Evolutionary conservation across 1,140 invertebrate species (phyloP), one percentile per base, ranked within the genome.

Genomic region (Drosophila nigromelanica): DNA sequence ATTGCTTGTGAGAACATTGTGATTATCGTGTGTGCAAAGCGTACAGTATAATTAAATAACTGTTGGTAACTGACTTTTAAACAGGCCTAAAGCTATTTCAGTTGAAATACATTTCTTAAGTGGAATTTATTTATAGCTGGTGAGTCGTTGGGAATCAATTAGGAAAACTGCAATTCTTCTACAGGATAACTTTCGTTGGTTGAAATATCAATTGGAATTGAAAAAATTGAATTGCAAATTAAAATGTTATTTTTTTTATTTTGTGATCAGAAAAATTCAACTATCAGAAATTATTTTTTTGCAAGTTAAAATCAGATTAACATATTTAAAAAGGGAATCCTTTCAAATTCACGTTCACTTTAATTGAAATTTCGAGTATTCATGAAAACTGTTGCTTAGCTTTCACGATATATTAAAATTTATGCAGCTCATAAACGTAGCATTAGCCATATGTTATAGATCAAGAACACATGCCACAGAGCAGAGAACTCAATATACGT

Each of bases 371-470:
- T 7, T 10, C 33, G 33, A 35, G 7, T 35, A 35, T 14, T 14
- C 12, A 7, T 48, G n/a, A 33, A 35, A 8, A 4, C 35, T n/a
- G 0, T 24, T 33, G 4, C 8, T 4, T 8, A 50, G 11, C 51
- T 39, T 35, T 40, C 12, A 8, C 6, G 35, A 40, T 54, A 40
- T 24, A n/a, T 5, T 21, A n/a, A 10, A 54, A 18, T 37, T 11
- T 7, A 39, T 37, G 76, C 66, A 70, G 71, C 45, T 48, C 47
- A 78, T 55, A 67, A 54, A 45, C 43, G 14, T 40, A 48, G 21
- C 52, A 80, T 86, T 85, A 75, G 71, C 70, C 82, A 86, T 87
- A 87, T 86, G 82, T 58, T 71, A 68, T 47, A 78, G 78, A 87
- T 87, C 81, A 86, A 58, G 64, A 78, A 74, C 64, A 64, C 61